Conservation (phyloP, 2,797 vertebrate species). For the Schizothorax lantsangensis region DNA sequence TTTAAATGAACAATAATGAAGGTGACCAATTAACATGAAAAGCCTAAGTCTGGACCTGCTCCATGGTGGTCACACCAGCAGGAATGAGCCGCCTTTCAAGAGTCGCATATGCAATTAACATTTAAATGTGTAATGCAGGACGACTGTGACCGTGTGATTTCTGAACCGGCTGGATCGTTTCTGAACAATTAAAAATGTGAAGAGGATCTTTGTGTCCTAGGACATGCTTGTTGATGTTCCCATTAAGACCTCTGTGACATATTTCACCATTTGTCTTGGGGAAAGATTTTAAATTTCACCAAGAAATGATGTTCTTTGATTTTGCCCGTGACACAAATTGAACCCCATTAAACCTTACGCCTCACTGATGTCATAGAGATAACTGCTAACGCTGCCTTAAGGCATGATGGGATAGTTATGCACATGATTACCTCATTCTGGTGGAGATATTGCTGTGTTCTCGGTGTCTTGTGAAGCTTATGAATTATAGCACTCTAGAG, state of each 20-base stretch:
- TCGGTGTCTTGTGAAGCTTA: conserved; percentile 10
- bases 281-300: conserved; percentile 70
- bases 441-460: conserved; percentile 35
- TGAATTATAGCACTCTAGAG: conserved; percentile 32
- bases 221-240: conserved; percentile 60
- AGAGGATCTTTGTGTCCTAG: conserved; percentile 66
- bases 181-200: conserved; percentile 70
- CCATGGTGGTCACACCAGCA: conserved; percentile 36
- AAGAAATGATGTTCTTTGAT: conserved; percentile 71
- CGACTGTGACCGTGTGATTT: conserved; percentile 62
- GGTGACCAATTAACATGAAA: conserved; percentile 58
- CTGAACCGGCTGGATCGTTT: conserved; percentile 51
- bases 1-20: conserved; percentile 57
- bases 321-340: conserved; percentile 45
- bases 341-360: conserved; percentile 46
- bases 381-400: conserved; percentile 29
- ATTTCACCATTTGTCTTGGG: conserved; percentile 63
- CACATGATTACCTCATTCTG: conserved; percentile 45
- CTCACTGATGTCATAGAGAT: conserved; percentile 42
- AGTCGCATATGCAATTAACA: conserved; percentile 62
- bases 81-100: conserved; percentile 71
- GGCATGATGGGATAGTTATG: conserved; percentile 34
- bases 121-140: conserved; percentile 63
- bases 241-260: conserved; percentile 54
- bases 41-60: conserved; percentile 48